These are phyloP conservation scores for Telmatherina bonti DNA, from an alignment of 2,797 vertebrate species.

Conservation along the genomic window DNA sequence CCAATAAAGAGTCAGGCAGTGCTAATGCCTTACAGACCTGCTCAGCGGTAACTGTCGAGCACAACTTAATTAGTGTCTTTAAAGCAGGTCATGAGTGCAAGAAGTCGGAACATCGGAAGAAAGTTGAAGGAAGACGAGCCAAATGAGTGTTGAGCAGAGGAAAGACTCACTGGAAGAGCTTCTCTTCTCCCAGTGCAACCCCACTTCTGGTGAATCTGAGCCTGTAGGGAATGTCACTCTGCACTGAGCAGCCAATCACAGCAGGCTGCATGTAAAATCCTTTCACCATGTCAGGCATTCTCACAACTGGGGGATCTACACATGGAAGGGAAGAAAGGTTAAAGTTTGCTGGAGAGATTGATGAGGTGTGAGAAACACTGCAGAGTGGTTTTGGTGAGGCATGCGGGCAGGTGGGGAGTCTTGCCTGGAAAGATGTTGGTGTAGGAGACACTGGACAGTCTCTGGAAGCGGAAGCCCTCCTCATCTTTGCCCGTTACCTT, in stretches of 20 bases:
- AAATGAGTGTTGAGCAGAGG: conserved; percentile 30
- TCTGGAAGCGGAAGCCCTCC: conserved; percentile 89
- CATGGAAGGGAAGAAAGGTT: conserved; percentile 49
- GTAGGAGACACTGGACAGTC: conserved; percentile 93
- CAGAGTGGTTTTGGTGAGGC: conserved; percentile 27
- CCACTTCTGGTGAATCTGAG: conserved; percentile 86
- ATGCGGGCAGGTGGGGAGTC: conserved; percentile 32
- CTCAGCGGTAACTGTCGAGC: conserved; percentile 30
- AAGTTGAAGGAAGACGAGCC: conserved; percentile 6
- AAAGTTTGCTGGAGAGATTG: conserved; percentile 58
- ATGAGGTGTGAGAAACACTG: conserved; percentile 63
- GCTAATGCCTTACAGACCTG: conserved; percentile 58
- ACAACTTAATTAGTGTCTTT: conserved; percentile 56
- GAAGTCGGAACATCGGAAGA: conserved; percentile 30
- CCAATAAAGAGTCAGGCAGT: conserved; percentile 47
- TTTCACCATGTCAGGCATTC: conserved; percentile 85
- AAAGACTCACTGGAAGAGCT: conserved; percentile 84
- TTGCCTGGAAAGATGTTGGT: conserved; percentile 89
- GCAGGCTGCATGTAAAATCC: conserved; percentile 84
- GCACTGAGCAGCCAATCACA: conserved; percentile 87
- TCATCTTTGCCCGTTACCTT: conserved; percentile 89
- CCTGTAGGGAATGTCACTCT: conserved; percentile 88
- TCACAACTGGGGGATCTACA: conserved; percentile 87
- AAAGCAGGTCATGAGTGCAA: conserved; percentile 40
- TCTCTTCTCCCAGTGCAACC: conserved; percentile 84